Evolutionary conservation across 2,888 invertebrate genomes (phyloP).

Genomic region (Zygaena filipendulae): DNA sequence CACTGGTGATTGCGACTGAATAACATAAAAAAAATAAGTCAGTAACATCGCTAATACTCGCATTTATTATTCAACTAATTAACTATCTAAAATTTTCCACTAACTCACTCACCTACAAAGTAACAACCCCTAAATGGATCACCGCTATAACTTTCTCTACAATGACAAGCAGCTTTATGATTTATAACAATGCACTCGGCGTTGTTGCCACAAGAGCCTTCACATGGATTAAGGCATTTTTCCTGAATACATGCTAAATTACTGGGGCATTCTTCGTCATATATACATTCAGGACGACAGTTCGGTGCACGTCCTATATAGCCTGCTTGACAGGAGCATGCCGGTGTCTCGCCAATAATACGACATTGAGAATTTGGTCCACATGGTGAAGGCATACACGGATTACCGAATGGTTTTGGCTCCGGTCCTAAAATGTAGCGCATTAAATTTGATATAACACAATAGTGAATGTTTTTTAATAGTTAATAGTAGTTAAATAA

Average conservation of each 20-base stretch:
- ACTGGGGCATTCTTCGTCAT: constrained; percentile 86
- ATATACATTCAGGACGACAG: constrained; percentile 87
- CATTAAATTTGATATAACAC: too few relatives aligned
- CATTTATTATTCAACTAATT: not conserved
- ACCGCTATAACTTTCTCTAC: constrained; percentile 81
- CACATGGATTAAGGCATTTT: constrained; percentile 85
- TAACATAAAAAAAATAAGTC: constrained; percentile 15
- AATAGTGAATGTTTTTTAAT: constrained; percentile 11
- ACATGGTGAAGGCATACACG: constrained; percentile 86
- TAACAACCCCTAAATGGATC: constrained; percentile 86
- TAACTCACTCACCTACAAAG: constrained; percentile 53
- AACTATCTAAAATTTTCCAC: too few relatives aligned
- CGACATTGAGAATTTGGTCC: constrained; percentile 87
- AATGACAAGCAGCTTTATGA: constrained; percentile 86
- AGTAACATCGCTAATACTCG: not conserved
- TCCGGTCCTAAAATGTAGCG: constrained; percentile 63
- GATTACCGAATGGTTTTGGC: constrained; percentile 71
- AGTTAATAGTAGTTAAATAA: constrained; percentile 3
- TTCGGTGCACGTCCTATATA: constrained; percentile 87
- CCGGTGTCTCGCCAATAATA: constrained; percentile 78
- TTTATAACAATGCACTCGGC: constrained; percentile 83
- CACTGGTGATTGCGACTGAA: constrained; percentile 69
- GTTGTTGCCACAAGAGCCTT: constrained; percentile 84
- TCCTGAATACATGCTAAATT: constrained; percentile 86
- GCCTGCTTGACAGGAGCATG: constrained; percentile 82